Base-by-base conservation (phyloP, 2,113 vertebrate genomes). In the Trogon surrucura region DNA sequence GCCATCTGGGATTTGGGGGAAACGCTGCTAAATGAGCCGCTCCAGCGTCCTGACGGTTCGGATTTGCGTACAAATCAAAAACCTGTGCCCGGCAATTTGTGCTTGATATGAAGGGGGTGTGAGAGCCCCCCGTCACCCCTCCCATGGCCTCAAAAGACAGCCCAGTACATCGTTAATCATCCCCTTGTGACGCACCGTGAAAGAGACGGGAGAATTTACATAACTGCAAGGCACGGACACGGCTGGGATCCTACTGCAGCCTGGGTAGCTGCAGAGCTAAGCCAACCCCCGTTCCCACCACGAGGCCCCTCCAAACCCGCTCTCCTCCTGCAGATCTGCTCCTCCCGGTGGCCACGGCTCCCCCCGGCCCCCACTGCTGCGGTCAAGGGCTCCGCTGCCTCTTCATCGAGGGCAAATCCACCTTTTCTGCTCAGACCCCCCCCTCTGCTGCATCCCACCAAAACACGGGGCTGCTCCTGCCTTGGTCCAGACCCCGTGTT, bases 101-200 rank as follows among this genome's bases (percentile, higher is more conserved):
- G 69, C 89, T 27, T 5, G 58, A 58, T 22, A 16, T 1, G 50
- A 36, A 44, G 51, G 36, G 48, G 4, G 62, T 38, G 67, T 0
- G 1, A n/a, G 47, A 73, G 30, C 16, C 21, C 71, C 36, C 27
- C n/a, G 7, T 5, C 10, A 0, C 29, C 61, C 41, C 53, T 22
- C 22, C 23, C 2, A 0, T 0, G 20, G 1, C 50, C 82, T 13
- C 0, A 4, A 30, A 13, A 51, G 41, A 10, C 66, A 65, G 51
- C 30, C 44, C 0, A 0, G 32, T 0, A 26, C 44, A 10, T 14
- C 32, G 1, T 16, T 36, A 11, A 9, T 14, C 92, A n/a, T 3
- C 22, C 25, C 19, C 9, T 51, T 17, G 57, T 8, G 66, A 44
- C 1, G 1, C 3, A 13, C 67, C 20, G 5, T 3, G 29, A 25